Conservation (phyloP, 2,113 vertebrate genomes). For the Hemiscyllium ocellatum region DNA sequence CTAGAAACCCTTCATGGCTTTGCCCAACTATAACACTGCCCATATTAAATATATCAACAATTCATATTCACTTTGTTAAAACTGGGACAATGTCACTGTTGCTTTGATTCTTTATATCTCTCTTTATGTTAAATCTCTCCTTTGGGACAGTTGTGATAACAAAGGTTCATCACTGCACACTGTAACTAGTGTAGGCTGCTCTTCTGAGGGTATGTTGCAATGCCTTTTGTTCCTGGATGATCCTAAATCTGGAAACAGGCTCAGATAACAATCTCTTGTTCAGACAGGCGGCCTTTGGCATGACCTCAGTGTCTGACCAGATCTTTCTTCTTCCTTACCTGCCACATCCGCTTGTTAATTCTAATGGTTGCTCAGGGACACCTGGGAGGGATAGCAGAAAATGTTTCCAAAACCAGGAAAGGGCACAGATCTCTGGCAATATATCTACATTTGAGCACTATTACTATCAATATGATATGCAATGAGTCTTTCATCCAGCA, state of each 20-base stretch:
- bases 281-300: neutral
- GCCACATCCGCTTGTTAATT: neutral
- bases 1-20: neutral
- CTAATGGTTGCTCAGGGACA: neutral
- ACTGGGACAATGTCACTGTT: neutral
- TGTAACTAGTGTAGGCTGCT: neutral
- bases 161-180: neutral
- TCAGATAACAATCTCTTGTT: neutral
- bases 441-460: neutral
- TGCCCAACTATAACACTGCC: neutral
- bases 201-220: neutral
- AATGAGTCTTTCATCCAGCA: neutral
- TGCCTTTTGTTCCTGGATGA: neutral
- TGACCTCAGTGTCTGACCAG: neutral
- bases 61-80: neutral
- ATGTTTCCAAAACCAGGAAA: neutral
- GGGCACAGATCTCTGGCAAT: neutral
- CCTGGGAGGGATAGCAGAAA: neutral
- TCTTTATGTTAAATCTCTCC: neutral
- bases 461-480: neutral
- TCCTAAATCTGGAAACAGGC: neutral
- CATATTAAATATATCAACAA: neutral
- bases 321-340: neutral
- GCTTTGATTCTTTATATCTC: neutral
- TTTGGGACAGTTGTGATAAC: neutral